phyloP scores from a whole-genome alignment of 2,797 vertebrate species.

The Bradypodion ventrale region DNA sequence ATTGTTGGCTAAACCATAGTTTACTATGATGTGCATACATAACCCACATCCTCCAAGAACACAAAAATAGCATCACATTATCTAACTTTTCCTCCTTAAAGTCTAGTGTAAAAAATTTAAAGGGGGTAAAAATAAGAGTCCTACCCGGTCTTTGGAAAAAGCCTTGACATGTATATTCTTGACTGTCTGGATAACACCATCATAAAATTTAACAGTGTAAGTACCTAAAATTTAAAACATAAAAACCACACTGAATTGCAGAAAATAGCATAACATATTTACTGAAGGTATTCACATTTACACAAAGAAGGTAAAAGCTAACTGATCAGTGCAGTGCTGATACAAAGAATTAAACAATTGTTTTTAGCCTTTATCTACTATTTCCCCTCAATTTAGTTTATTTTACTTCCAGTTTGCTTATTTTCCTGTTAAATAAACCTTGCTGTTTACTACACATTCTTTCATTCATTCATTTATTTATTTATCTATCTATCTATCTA shows the following conservation, averaged over 20 bases:
- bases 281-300: background rate
- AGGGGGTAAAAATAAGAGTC: slow-evolving; percentile 51
- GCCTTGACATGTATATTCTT: slow-evolving; percentile 96
- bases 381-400: background rate
- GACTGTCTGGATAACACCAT: slow-evolving; percentile 94
- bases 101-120: slow-evolving; percentile 39
- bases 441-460: background rate
- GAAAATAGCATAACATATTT: slow-evolving; percentile 32
- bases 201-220: slow-evolving; percentile 96
- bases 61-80: background rate
- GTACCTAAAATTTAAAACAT: slow-evolving; percentile 80
- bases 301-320: background rate
- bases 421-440: background rate
- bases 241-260: slow-evolving; percentile 53
- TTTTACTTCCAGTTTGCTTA: background rate
- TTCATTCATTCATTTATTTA: too few species aligned
- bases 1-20: background rate
- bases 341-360: background rate
- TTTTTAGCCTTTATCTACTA: background rate
- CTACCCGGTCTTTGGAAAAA: slow-evolving; percentile 88
- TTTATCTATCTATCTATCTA: too few species aligned
- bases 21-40: background rate
- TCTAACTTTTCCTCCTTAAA: background rate
- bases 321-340: background rate
- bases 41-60: background rate